Base-by-base conservation (phyloP, 2,797 vertebrate species). In the Neosilurus hyrtlii region DNA sequence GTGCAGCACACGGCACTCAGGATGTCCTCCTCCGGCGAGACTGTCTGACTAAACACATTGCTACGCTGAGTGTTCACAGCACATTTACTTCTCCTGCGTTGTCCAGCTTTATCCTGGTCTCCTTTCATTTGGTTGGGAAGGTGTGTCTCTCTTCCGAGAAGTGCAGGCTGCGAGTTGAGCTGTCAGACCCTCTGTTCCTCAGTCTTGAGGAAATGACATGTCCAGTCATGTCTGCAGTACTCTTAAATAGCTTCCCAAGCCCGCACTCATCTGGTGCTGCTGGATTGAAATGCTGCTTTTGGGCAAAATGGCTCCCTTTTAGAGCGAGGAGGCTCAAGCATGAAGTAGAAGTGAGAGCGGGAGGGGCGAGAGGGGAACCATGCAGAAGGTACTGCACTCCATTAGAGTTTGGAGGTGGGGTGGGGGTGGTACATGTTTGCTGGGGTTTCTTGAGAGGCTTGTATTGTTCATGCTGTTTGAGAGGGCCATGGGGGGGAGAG, bases 161-260 rank as follows among this genome's bases (percentile, higher is more conserved):
- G 66, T 20, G 30, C 43, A 66, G 30, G 30, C 66, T 56, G 1
- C 5, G 75, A 63, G 88, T 83, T 78, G n/a, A 59, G 68, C 80
- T 43, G 52, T 49, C 30, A 90, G 90, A 89, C 88, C 91, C 88
- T 83, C 86, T 86, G 89, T 85, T 79, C 88, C 83, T 84, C 6
- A 3, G 89, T 87, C 75, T 88, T 54, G 16, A 78, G 88, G 87
- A 81, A 88, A 83, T n/a, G 26, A 85, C 91, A 88, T 66, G 70
- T 89, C 88, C 79, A 26, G 72, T 86, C 80, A 75, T 87, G 86
- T 49, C 62, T 43, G 10, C 76, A 0, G 62, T 84, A 84, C 87
- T 10, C 66, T 76, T 81, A 79, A 67, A 79, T 75, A 79, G 70
- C 70, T 68, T 86, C 71, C 72, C 76, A 73, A 26, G 76, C 63